These are phyloP conservation scores for Helleia helle DNA, from an alignment of 2,888 invertebrate species.

Conservation along the genomic window DNA sequence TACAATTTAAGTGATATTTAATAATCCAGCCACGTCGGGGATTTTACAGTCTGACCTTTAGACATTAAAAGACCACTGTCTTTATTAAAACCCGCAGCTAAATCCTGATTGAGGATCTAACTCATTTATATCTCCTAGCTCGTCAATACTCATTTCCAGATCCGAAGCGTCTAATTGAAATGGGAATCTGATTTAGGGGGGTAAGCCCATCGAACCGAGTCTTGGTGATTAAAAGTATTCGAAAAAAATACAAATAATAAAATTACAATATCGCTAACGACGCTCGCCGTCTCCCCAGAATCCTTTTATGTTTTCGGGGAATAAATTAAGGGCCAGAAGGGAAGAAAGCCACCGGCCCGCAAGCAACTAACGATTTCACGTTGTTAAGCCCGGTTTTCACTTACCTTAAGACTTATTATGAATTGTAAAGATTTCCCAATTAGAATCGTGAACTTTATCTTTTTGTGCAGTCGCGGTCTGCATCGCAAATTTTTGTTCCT, in stretches of 20 bases:
- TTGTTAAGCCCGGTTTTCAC: slow-evolving; percentile 39
- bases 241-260: slow-evolving; percentile 74
- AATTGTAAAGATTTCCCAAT: slow-evolving; percentile 23
- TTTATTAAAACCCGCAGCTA: slow-evolving; percentile 19
- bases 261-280: slow-evolving; percentile 76
- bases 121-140: slow-evolving; percentile 45
- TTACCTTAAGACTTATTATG: slow-evolving; percentile 29
- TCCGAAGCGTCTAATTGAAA: slow-evolving; percentile 70
- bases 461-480: too few species aligned
- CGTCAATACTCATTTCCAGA: slow-evolving; percentile 69
- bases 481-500: too few species aligned
- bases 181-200: slow-evolving; percentile 65
- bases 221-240: slow-evolving; percentile 71
- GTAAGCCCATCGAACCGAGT: slow-evolving; percentile 38
- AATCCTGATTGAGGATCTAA: slow-evolving; percentile 43
- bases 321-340: slow-evolving; percentile 63
- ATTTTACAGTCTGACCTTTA: too few species aligned
- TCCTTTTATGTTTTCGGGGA: slow-evolving; percentile 71
- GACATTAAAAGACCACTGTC: too few species aligned
- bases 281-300: slow-evolving; percentile 56
- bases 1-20: too few species aligned
- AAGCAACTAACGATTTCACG: slow-evolving; percentile 56
- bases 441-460: too few species aligned
- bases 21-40: too few species aligned
- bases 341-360: slow-evolving; percentile 44